Evolutionary conservation across 2,797 vertebrate genomes (phyloP).

Genomic region (Echiichthys vipera): DNA sequence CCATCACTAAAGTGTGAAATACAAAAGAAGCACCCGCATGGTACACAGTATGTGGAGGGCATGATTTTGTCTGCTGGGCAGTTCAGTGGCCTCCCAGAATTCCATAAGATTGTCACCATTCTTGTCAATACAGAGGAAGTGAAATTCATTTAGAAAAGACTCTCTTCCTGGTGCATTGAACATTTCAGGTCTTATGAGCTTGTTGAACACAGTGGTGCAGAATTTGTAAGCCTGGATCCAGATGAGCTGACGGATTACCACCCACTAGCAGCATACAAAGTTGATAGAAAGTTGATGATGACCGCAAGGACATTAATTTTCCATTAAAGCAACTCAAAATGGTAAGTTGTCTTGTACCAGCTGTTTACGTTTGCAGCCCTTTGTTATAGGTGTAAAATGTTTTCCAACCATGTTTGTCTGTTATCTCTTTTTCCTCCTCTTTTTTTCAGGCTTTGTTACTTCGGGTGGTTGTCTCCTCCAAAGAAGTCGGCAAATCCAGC

Average conservation of each 20-base stretch:
- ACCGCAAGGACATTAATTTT: background rate
- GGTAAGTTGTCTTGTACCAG: background rate
- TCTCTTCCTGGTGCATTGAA: too few species aligned
- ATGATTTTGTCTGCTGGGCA: too few species aligned
- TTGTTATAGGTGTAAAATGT: background rate
- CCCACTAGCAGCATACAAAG: background rate
- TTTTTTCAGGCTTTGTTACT: constrained; percentile 9
- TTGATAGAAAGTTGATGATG: background rate
- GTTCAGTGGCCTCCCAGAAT: too few species aligned
- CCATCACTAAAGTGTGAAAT: too few species aligned
- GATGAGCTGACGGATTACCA: background rate
- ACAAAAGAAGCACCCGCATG: too few species aligned
- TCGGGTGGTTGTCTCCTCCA: background rate
- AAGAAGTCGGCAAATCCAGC: constrained; percentile 10
- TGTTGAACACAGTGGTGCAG: background rate
- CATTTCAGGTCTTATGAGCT: background rate
- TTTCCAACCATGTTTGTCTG: background rate
- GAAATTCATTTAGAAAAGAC: too few species aligned
- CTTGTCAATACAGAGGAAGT: too few species aligned
- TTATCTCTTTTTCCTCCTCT: too few species aligned
- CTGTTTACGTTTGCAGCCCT: too few species aligned
- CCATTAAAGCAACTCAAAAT: background rate
- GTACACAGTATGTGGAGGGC: too few species aligned
- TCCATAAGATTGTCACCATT: too few species aligned
- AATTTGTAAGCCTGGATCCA: background rate